Evolutionary conservation across 1,140 invertebrate genomes (phyloP), one percentile per base, ranked within the genome.

Genomic region (Stegodyphus mimosarum): DNA sequence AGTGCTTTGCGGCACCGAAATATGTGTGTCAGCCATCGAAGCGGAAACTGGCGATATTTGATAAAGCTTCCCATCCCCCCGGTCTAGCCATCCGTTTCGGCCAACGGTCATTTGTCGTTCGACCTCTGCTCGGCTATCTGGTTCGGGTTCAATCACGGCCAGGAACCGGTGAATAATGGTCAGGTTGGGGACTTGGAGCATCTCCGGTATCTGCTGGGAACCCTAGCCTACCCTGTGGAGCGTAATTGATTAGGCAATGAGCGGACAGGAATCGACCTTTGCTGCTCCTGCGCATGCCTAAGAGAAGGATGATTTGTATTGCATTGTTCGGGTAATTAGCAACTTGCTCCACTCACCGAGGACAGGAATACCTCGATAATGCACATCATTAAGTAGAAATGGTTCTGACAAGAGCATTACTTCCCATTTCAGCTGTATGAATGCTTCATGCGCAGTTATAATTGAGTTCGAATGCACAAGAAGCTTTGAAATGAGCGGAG

Each of bases 31-130:
- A 49, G 66, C 52, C 63, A 6, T n/a, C 48, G 48, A 18, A 83
- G 80, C 71, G 80, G 80, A 83, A 83, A 83, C 55, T 52, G 53
- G 50, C 71, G 80, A 83, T 83, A 83, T 83, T 83, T 83, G 80
- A 83, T 74, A 81, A 81, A 83, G 52, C 18, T 52, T 64, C 50
- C 71, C 48, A 60, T 13, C 18, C 52, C 52, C 69, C 69, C 33
- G 9, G 78, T 60, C 33, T n/a, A 63, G 60, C 63, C 80, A 83
- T 83, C 67, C 73, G 60, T 74, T 53, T 66, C 18, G 33, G 11
- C 69, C 71, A 83, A 48, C 69, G 80, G 70, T 74, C 80, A 83
- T 83, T 83, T 83, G 71, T 83, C 80, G 49, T 60, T 13, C 48
- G 70, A 81, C 78, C 78, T 72, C 50, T 64, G 80, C 48, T 83